These are phyloP conservation scores for Drosophila nr. medialis DNA, from an alignment of 2,888 invertebrate species.

Conservation along the genomic window DNA sequence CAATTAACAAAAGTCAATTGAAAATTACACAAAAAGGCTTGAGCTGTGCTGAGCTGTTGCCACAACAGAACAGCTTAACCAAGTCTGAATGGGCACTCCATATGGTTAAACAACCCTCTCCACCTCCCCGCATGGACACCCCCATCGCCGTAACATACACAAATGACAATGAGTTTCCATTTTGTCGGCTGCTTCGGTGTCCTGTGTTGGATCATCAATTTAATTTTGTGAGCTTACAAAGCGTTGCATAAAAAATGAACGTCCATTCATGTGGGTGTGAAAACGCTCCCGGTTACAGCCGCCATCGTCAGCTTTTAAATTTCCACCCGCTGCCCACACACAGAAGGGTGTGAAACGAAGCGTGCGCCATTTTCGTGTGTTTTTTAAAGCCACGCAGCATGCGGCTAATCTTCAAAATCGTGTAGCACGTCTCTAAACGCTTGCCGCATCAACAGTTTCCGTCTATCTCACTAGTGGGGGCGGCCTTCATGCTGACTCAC, in stretches of 20 bases:
- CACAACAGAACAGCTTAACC: slow-evolving; percentile 35
- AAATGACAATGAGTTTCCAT: slow-evolving; percentile 65
- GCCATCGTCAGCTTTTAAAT: slow-evolving; percentile 32
- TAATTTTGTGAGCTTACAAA: slow-evolving; percentile 74
- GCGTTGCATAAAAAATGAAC: slow-evolving; percentile 76
- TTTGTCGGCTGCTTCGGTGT: slow-evolving; percentile 49
- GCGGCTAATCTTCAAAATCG: slow-evolving; percentile 77
- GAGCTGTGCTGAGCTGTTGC: slow-evolving; percentile 45
- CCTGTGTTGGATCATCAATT: slow-evolving; percentile 70
- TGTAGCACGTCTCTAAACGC: slow-evolving; percentile 71
- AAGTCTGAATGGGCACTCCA: slow-evolving; percentile 36
- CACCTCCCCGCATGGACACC: not conserved
- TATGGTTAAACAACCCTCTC: slow-evolving; percentile 33
- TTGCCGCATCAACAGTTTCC: slow-evolving; percentile 72
- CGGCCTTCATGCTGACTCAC: slow-evolving; percentile 66
- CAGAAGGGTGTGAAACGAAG: slow-evolving; percentile 74
- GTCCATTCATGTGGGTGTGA: slow-evolving; percentile 62
- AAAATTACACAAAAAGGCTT: slow-evolving; percentile 65
- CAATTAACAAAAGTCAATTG: slow-evolving; percentile 76
- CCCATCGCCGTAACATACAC: slow-evolving; percentile 7
- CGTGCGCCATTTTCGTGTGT: slow-evolving; percentile 70
- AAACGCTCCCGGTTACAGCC: slow-evolving; percentile 37
- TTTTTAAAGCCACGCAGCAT: slow-evolving; percentile 67
- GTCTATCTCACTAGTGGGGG: slow-evolving; percentile 10
- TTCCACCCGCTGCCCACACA: slow-evolving; percentile 19